Conservation (phyloP, 1,140 invertebrate species). For the Yoshiicerus persimilis region DNA sequence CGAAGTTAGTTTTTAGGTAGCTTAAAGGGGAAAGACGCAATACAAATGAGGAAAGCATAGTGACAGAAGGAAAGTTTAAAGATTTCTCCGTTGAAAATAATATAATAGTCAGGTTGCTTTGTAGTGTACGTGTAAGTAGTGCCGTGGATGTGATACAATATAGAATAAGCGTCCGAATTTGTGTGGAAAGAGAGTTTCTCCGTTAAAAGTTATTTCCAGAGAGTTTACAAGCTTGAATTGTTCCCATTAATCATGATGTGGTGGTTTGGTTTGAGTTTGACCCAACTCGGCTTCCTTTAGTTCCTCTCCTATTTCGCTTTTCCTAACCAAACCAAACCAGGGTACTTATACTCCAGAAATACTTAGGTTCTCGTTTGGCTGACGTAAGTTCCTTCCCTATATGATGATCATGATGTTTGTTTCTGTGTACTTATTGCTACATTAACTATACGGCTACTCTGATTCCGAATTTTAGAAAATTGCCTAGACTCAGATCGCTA, state of each 20-base stretch:
- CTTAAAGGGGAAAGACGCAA: not conserved
- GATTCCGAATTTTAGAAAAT: not conserved
- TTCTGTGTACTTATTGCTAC: not conserved
- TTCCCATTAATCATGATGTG: constrained; percentile 20
- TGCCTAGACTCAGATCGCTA: not conserved
- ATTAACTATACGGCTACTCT: not conserved
- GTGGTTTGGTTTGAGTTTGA: not conserved
- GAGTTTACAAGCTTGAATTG: constrained; percentile 24
- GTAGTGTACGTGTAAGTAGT: not conserved
- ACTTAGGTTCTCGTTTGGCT: not conserved
- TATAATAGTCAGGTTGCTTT: not conserved
- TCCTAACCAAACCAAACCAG: not conserved
- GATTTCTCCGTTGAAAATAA: not conserved
- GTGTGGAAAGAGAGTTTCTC: not conserved
- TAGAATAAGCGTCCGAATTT: not conserved
- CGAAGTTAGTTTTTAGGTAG: not conserved
- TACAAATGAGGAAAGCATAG: not conserved
- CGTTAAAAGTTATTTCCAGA: constrained; percentile 8
- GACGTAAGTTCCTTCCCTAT: not conserved
- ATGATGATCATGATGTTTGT: not conserved
- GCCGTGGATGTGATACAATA: not conserved
- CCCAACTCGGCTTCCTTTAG: not conserved
- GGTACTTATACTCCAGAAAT: not conserved
- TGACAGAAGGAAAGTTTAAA: not conserved
- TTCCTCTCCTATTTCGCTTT: not conserved